Conservation (phyloP, 2,113 vertebrate genomes). For the Silurus glanis region DNA sequence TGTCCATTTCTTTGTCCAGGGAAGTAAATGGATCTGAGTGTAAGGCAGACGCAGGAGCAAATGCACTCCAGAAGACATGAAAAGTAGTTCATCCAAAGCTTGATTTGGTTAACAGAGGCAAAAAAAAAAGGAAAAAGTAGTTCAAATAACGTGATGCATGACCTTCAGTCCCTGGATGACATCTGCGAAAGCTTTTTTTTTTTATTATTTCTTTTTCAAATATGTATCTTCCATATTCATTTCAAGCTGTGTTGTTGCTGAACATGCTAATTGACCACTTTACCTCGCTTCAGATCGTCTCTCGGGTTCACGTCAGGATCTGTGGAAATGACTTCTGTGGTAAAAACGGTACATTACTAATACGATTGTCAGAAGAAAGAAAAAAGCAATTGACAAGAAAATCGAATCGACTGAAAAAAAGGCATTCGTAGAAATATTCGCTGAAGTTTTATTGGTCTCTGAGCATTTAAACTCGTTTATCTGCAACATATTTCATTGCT, state of each 20-base stretch:
- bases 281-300: background rate
- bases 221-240: slow-evolving; percentile 24
- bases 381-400: too few species aligned
- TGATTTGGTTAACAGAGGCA: background rate
- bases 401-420: too few species aligned
- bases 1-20: background rate
- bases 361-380: too few species aligned
- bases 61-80: background rate
- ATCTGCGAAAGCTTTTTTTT: background rate
- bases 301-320: background rate
- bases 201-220: background rate
- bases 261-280: slow-evolving; percentile 5
- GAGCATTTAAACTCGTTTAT: background rate
- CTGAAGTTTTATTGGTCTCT: background rate
- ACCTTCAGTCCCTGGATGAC: background rate
- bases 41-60: background rate
- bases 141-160: background rate
- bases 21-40: background rate
- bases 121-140: too few species aligned
- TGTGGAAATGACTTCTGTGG: background rate
- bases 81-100: background rate
- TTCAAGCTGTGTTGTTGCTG: slow-evolving; percentile 6
- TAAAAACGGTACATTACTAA: background rate
- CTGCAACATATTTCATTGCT: background rate
- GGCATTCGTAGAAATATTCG: background rate